Conservation (phyloP, 1,140 invertebrate genomes). For the Lysiphlebus fabarum region DNA sequence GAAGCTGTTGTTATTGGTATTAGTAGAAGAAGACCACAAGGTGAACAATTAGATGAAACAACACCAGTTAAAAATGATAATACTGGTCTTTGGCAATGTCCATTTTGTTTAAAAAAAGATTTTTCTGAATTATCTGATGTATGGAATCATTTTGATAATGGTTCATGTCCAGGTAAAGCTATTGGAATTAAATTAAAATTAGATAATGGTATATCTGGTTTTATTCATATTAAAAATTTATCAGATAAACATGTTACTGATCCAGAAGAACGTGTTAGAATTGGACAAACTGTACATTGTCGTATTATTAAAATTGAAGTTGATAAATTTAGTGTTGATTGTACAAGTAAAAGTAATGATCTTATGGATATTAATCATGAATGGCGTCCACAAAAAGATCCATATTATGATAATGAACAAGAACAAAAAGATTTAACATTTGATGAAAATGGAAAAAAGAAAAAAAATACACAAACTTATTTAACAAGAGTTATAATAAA, state of each 20-base stretch:
- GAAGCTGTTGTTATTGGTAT: conserved; percentile 73
- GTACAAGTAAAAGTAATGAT: conserved; percentile 92
- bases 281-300: conserved; percentile 87
- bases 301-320: conserved; percentile 95
- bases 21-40: conserved; percentile 82
- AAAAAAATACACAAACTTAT: conserved; percentile 75
- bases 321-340: conserved; percentile 89
- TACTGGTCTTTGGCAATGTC: conserved; percentile 94
- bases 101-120: conserved; percentile 93
- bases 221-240: conserved; percentile 92
- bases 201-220: conserved; percentile 93
- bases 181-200: conserved; percentile 85
- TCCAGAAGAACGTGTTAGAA: conserved; percentile 85
- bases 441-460: conserved; percentile 79
- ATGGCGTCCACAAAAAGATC: conserved; percentile 85
- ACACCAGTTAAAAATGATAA: conserved; percentile 93
- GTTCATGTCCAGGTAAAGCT: conserved; percentile 91
- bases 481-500: conserved; percentile 97
- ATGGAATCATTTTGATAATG: conserved; percentile 97
- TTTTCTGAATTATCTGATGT: conserved; percentile 94
- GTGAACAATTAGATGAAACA: conserved; percentile 90
- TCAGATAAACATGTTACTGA: conserved; percentile 92
- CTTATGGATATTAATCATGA: conserved; percentile 86
- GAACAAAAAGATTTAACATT: conserved; percentile 78
- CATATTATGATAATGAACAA: conserved; percentile 85